Evolutionary conservation across 2,888 invertebrate genomes (phyloP), one percentile per base, ranked within the genome.

Genomic region (Cosmia pyralina): DNA sequence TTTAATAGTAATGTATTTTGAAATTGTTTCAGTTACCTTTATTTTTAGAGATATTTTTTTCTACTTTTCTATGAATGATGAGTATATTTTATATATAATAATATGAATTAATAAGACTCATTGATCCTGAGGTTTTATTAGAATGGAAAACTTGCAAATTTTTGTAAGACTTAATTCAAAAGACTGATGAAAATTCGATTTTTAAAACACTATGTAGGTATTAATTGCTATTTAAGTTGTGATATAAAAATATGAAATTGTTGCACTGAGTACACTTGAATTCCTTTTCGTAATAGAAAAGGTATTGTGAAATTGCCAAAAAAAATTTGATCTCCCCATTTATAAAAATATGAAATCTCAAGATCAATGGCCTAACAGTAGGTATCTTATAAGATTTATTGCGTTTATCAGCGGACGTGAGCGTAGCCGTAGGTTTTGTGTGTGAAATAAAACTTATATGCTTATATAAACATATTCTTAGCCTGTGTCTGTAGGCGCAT

Each of bases 11-110:
- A 68, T 81, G 57, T 71, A 72, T 64, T 66, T 78, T 77, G 46
- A 76, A 71, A 83, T 75, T 83, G 44, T 75, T 81, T 84, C 62
- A 88, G 87, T 89, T 88, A 88, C 86, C 86, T 84, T 81, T 85
- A 82, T 80, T 82, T 84, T 86, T 79, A 79, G 70, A 80, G 63
- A 75, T 66, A 66, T 69, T 70, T 74, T 79, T 82, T 81, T 82
- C 64, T 82, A 79, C 78, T 88, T 88, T 83, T 87, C 80, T 88
- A 80, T 66, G 68, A 75, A 77, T 41, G 2, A 53, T 60, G 22
- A 59, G 63, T 69, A 58, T 65, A 68, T 65, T 77, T 34, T 67
- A 82, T 66, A n/a, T n/a, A n/a, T n/a, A n/a, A n/a, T n/a, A n/a
- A n/a, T n/a, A 57, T 67, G 46, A 64, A 65, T 64, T 59, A 44